phyloP scores from a whole-genome alignment of 2,113 vertebrate species.

The Scytalopus superciliaris region DNA sequence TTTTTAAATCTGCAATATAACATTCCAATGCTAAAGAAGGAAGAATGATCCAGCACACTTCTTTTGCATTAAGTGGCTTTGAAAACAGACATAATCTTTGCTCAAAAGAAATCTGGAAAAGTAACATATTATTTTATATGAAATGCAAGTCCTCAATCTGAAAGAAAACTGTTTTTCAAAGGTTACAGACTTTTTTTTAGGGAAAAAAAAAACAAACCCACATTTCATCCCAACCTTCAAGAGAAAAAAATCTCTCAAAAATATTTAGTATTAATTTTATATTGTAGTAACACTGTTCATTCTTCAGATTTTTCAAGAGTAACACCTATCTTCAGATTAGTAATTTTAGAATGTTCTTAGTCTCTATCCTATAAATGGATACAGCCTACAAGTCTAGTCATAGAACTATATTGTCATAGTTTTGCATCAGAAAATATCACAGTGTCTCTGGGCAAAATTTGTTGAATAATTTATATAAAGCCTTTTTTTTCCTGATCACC shows the following conservation, averaged over 20 bases:
- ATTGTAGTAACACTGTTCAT: neutral
- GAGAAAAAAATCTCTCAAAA: neutral
- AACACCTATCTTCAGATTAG: constrained; percentile 18
- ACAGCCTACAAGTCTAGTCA: neutral
- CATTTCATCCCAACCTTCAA: neutral
- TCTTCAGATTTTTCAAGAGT: neutral
- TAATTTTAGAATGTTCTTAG: neutral
- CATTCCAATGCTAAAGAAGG: neutral
- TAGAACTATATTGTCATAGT: neutral
- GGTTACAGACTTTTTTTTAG: neutral
- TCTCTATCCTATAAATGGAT: neutral
- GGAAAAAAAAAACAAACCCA: fast-evolving
- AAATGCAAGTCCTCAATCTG: neutral
- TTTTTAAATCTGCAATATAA: neutral
- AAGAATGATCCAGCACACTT: neutral
- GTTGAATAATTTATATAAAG: neutral
- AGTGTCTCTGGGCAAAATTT: neutral
- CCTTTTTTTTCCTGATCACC: neutral
- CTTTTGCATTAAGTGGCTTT: neutral
- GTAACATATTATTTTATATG: neutral
- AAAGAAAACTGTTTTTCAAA: neutral
- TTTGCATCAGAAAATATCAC: neutral
- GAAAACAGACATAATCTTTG: neutral
- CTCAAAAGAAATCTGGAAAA: neutral
- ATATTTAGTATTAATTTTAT: neutral